Evolutionary conservation across 2,113 vertebrate species (phyloP), one percentile per base, ranked within the genome.

Genomic region (Indri indri): DNA sequence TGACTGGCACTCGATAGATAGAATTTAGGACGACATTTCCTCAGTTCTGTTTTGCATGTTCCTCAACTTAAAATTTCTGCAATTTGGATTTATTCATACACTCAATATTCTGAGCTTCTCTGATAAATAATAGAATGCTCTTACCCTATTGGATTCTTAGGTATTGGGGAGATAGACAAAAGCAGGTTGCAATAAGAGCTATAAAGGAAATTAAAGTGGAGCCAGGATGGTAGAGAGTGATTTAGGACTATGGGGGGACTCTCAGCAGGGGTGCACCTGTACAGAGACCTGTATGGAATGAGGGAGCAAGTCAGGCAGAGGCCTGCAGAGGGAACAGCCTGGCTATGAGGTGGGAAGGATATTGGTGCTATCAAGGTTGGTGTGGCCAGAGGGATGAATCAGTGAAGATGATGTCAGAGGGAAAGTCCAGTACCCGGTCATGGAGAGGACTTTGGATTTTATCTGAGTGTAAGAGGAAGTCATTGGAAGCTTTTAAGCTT

Each of bases 41-140:
- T 92, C 65, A 70, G 8, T 73, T 91, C 23, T 73, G 77, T 59
- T 70, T 65, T 84, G 45, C 16, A 59, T 79, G 45, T 47, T 73
- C 27, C 59, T 94, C 20, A 52, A 23, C 47, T 96, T 94, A 76
- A 87, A 20, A 57, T 94, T 76, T 86, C 37, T 68, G 82, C 2
- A 76, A 95, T 87, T 54, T 54, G 50, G n/a, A 65, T 52, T 87
- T 63, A 88, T 40, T 76, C 45, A 57, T 52, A 59, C 8, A 34
- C 65, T 85, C 23, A 61, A 68, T 84, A 71, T 83, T 40, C 82
- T 42, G 54, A 79, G 59, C 63, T 83, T 25, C 82, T 57, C 59
- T 37, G 22, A 22, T 73, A 63, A 79, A 20, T 54, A 42, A 65
- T 2, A 30, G 1, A 47, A 45, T 82, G 68, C 32, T 91, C 47